Percentiles rank a stretch among this genome's conserved stretches.
These are phyloP conservation scores for Pipistrellus pipistrellus DNA, from an alignment of 2,797 vertebrate genomes.

Conservation along the genomic window DNA sequence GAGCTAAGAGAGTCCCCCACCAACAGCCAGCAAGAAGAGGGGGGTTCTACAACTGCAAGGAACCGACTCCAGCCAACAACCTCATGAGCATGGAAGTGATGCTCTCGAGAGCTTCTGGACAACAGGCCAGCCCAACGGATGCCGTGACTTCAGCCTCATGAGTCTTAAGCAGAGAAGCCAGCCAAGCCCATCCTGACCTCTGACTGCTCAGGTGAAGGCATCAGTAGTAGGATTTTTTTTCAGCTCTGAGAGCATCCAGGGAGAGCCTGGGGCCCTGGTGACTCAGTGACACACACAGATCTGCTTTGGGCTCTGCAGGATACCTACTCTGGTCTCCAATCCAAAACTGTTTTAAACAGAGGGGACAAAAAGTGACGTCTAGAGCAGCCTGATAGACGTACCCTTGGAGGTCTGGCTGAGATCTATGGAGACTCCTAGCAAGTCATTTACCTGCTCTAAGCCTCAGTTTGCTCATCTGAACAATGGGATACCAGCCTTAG, in stretches of 20 bases:
- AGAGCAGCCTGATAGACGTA: neutral
- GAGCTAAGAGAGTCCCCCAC: neutral
- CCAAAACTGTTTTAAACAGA: neutral
- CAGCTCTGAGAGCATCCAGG: conserved; percentile 11
- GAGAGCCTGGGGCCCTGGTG: neutral
- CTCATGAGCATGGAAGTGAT: neutral
- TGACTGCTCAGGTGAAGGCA: neutral
- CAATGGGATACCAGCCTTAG: neutral
- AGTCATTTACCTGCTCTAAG: neutral
- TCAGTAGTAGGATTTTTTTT: neutral
- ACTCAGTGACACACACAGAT: neutral
- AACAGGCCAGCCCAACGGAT: neutral
- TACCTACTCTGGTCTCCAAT: neutral
- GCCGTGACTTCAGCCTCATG: neutral
- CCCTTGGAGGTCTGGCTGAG: neutral
- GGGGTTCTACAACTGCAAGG: neutral
- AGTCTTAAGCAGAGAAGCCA: neutral
- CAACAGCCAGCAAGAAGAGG: neutral
- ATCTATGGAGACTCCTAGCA: neutral
- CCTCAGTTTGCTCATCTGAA: neutral
- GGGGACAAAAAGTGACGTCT: neutral
- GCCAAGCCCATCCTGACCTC: fast-evolving
- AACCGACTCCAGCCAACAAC: neutral
- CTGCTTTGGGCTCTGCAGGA: neutral
- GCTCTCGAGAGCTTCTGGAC: neutral